Conservation (phyloP, 1,140 invertebrate genomes). For the Archegozetes longisetosus region DNA sequence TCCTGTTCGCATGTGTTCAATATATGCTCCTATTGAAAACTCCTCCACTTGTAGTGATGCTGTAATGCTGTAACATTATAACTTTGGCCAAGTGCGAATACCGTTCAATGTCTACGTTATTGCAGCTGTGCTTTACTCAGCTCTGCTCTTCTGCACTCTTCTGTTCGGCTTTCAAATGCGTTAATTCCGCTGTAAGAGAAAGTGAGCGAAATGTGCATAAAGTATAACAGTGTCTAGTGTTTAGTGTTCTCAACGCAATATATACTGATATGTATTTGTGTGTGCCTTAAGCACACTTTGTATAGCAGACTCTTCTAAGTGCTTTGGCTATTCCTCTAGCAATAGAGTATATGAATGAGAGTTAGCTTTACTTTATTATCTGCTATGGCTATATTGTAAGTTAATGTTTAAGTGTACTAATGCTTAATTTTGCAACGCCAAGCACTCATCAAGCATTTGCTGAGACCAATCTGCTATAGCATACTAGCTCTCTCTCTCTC, state of each 20-base stretch:
- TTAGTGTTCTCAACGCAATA: neutral
- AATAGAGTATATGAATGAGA: neutral
- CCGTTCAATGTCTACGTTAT: neutral
- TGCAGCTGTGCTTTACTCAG: neutral
- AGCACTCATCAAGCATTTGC: neutral
- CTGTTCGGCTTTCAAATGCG: neutral
- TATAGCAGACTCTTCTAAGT: neutral
- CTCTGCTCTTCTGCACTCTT: neutral
- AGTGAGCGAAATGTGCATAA: neutral
- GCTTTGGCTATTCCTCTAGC: neutral
- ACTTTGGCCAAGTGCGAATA: neutral
- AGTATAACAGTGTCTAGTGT: neutral
- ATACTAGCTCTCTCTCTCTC: conserved; percentile 15
- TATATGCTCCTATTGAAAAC: neutral
- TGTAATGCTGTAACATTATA: neutral
- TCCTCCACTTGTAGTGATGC: neutral
- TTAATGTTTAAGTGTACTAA: neutral
- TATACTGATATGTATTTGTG: neutral
- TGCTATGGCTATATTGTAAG: neutral
- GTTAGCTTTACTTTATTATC: neutral
- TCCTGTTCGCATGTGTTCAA: neutral
- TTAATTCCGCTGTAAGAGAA: neutral
- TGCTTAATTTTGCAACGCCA: neutral
- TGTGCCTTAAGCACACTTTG: neutral
- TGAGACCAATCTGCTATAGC: neutral